These are phyloP conservation scores for Halcyon smyrnensis DNA, from an alignment of 2,797 vertebrate genomes.

Conservation along the genomic window DNA sequence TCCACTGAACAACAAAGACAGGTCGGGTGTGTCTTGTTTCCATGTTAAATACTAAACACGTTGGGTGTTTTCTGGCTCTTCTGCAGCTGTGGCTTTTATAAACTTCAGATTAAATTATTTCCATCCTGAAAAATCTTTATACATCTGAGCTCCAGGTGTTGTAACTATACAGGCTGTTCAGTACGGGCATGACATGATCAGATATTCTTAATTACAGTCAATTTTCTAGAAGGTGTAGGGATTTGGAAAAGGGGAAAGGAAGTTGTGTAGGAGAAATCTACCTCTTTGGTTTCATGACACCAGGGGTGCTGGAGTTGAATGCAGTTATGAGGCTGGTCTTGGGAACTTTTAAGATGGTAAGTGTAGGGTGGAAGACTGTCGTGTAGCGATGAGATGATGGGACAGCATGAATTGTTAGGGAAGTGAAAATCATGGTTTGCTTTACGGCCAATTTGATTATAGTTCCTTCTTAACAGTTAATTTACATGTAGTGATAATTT, in stretches of 20 bases:
- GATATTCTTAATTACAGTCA: not conserved
- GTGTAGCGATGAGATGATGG: not conserved
- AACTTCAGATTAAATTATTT: not conserved
- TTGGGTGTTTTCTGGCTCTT: not conserved
- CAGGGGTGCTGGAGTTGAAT: not conserved
- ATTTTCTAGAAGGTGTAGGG: not conserved
- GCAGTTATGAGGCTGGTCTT: not conserved
- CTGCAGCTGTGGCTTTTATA: not conserved
- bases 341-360: not conserved
- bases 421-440: not conserved
- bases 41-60: not conserved
- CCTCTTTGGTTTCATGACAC: not conserved
- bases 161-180: not conserved
- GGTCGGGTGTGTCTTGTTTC: rapidly evolving
- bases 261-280: not conserved
- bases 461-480: not conserved
- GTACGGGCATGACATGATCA: rapidly evolving
- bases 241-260: not conserved
- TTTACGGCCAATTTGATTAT: not conserved
- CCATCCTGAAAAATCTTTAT: not conserved
- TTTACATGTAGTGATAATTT: not conserved
- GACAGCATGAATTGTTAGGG: not conserved
- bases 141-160: not conserved
- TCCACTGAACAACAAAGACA: not conserved
- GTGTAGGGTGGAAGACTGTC: not conserved